Evolutionary conservation across 23 tunicate genomes (phyloP), one percentile per base, ranked within the genome.

Genomic region (Styela clava): DNA sequence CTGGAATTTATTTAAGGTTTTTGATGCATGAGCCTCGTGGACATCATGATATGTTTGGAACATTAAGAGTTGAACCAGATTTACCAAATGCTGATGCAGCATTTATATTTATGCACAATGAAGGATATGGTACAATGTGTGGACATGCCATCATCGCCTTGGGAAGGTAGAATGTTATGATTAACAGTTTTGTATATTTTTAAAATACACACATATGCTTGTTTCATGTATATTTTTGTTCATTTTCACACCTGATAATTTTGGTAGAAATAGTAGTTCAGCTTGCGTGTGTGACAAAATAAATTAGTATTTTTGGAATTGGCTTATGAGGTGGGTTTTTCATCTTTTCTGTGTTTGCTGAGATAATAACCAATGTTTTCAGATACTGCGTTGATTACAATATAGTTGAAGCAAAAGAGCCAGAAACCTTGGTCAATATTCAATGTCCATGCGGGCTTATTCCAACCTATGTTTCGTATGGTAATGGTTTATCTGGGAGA

Each of bases 361-460:
- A n/a, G n/a, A n/a, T n/a, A n/a, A n/a, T n/a, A n/a, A n/a, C n/a
- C n/a, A 18, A 67, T 67, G 31, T 67, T 3, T 65, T 2, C 2
- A 87, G 91, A 28, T 87, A 82, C 35, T 82, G 86, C 68, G 79
- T 87, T 63, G 91, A 87, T 56, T 2, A 82, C 32, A 64, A 68
- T 0, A 36, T 81, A 56, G 91, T 74, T 16, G 23, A 74, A 68
- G 35, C 86, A 29, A 74, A 87, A 67, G 91, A 87, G 51, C 91
- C 91, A 18, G 91, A 81, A 68, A 61, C 91, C 3, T 19, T 73
- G 24, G 78, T 87, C 31, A 87, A 87, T 26, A 87, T 87, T 28
- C 91, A 87, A 61, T 87, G 91, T 82, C 91, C 91, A 37, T 82
- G 91, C 65, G 91, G 91, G 23, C 36, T 87, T 33, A 86, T 82